Evolutionary conservation across 2,797 vertebrate genomes (phyloP), one percentile per base, ranked within the genome.

Genomic region (Sebastes steindachneri): DNA sequence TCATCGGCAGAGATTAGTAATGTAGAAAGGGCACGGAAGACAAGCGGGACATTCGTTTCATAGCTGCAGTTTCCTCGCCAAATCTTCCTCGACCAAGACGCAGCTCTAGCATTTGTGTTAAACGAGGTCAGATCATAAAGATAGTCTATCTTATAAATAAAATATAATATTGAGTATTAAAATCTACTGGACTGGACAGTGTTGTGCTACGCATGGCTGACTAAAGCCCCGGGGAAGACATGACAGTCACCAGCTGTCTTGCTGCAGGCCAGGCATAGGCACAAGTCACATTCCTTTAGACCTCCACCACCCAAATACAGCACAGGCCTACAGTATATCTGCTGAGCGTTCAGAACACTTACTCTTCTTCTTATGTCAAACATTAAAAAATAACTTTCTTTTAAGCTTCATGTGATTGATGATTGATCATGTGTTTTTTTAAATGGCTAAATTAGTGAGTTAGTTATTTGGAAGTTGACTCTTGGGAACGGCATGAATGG

Each of bases 221-320:
- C 35, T 66, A 79, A 79, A 89, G 58, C 65, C 73, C 73, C 35
- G 26, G 35, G 28, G 26, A 67, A 29, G 55, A 71, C 72, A 72
- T 86, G 78, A 75, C 76, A 76, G 68, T 79, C 54, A 92, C 68
- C 94, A 93, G 91, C 93, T 95, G 94, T 91, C 92, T 72, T 60
- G 26, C 41, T 84, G 73, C 68, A 75, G 62, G 71, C 74, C 73
- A 79, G 69, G 51, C 77, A 2, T 71, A 45, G 85, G 69, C 73
- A 83, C 77, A 79, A 62, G 76, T 63, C 83, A 80, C 86, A 92
- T 91, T 93, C 88, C 86, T 86, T 17, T 12, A 79, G 78, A 75
- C 33, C 79, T 54, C 66, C 75, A 75, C 59, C 37, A 88, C 51
- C 59, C 75, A 76, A 37, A 74, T 45, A 64, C 73, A 53, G 60